phyloP scores from a whole-genome alignment of 1,140 invertebrate genomes.

The Bombus balteatus region DNA sequence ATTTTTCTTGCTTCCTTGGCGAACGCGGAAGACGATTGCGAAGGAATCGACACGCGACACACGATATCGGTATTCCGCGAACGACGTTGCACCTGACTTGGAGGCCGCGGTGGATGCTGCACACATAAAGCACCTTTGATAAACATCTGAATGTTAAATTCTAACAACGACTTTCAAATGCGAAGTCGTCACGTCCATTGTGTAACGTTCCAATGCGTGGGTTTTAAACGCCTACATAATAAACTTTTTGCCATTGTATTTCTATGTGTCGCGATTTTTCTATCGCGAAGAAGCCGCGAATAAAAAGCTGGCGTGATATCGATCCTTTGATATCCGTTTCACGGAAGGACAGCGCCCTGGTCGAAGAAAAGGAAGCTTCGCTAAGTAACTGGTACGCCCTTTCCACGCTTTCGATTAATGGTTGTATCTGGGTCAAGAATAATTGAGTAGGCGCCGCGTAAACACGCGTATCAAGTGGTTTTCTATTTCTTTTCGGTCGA shows the following conservation, averaged over 20 bases:
- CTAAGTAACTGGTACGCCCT: neutral
- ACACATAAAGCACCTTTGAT: neutral
- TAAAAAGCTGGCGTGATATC: neutral
- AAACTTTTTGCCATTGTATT: neutral
- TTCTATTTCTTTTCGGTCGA: constrained; percentile 60
- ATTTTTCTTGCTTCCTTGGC: neutral
- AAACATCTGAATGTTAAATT: constrained; percentile 35
- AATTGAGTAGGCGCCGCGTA: constrained; percentile 39
- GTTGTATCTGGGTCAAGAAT: constrained; percentile 53
- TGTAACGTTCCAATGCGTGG: neutral
- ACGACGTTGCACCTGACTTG: constrained; percentile 6
- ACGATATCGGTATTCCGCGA: constrained; percentile 13
- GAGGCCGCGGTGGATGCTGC: neutral
- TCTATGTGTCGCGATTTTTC: neutral
- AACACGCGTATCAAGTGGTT: constrained; percentile 45
- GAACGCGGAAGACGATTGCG: constrained; percentile 20
- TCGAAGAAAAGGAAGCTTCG: constrained; percentile 9
- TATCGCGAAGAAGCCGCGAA: neutral
- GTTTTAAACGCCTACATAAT: neutral
- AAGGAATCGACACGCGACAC: neutral
- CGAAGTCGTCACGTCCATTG: neutral
- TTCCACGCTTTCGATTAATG: constrained; percentile 31
- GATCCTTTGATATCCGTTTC: constrained; percentile 2
- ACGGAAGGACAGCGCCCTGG: constrained; percentile 16
- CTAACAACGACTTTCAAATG: neutral